Conservation (phyloP, 2,888 invertebrate genomes). For the Oasisia sp. region DNA sequence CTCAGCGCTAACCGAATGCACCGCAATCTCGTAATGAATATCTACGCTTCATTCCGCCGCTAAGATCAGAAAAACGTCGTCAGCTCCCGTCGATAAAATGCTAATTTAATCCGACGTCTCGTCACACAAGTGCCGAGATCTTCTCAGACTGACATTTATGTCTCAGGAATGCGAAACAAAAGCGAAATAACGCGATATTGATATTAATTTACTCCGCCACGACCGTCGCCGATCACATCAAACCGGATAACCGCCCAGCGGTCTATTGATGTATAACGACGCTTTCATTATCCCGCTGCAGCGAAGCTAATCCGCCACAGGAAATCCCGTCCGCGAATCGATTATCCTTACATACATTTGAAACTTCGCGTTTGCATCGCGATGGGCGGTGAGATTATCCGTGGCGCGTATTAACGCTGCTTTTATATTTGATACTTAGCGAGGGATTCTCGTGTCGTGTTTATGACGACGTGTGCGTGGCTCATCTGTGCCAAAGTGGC, state of each 20-base stretch:
- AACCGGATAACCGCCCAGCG: background rate
- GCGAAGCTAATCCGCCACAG: background rate
- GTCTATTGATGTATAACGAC: slow-evolving; percentile 12
- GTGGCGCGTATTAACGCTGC: slow-evolving; percentile 1
- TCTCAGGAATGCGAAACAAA: slow-evolving; percentile 5
- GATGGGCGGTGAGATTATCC: background rate
- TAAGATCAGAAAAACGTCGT: slow-evolving; percentile 13
- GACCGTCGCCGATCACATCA: background rate
- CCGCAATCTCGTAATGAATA: background rate
- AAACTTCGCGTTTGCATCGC: slow-evolving; percentile 12
- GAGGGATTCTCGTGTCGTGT: background rate
- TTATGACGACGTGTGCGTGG: background rate
- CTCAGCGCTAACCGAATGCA: background rate
- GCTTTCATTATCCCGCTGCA: background rate
- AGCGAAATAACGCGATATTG: slow-evolving; percentile 11
- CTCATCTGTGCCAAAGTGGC: background rate
- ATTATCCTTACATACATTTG: slow-evolving; percentile 17
- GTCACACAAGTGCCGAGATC: slow-evolving; percentile 3
- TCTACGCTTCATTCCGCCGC: background rate
- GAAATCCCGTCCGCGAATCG: slow-evolving; percentile 12
- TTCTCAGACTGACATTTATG: background rate
- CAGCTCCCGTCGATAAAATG: background rate
- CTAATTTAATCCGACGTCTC: slow-evolving; percentile 6
- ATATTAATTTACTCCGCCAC: background rate
- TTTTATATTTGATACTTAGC: slow-evolving; percentile 17